Evolutionary conservation across 2,797 vertebrate genomes (phyloP).

Genomic region (Scolopax bukidnonensis): DNA sequence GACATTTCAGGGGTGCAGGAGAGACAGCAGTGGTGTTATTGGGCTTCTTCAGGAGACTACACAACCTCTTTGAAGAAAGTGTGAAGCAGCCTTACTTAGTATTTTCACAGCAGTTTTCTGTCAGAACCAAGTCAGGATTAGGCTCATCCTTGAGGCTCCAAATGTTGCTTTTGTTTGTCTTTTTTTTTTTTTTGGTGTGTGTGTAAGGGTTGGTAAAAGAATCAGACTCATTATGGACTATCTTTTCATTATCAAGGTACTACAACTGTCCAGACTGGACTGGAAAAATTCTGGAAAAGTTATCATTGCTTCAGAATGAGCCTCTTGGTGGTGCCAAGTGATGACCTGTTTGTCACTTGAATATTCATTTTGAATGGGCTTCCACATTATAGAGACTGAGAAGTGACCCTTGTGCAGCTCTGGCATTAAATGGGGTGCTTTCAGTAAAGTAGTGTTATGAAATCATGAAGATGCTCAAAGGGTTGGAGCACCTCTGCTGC

Average conservation of each 20-base stretch:
- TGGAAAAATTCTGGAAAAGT: neutral
- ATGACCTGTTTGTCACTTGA: neutral
- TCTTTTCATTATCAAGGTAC: neutral
- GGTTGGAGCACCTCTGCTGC: neutral
- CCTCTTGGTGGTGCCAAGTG: neutral
- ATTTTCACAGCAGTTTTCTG: neutral
- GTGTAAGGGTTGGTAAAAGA: neutral
- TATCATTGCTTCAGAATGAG: neutral
- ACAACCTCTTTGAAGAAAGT: neutral
- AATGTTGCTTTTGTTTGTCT: neutral
- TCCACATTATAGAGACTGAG: neutral
- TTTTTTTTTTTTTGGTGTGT: neutral
- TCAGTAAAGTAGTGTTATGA: neutral
- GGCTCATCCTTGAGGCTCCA: neutral
- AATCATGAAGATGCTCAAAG: neutral
- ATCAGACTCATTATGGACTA: no score
- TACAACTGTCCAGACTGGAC: neutral
- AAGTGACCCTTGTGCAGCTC: neutral
- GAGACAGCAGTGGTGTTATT: neutral
- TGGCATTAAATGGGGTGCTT: neutral
- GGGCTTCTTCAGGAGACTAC: neutral
- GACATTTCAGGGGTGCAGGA: neutral
- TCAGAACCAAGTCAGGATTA: neutral
- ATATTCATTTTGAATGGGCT: neutral
- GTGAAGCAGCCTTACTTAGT: neutral